Base-by-base conservation (phyloP, 2,797 vertebrate species). In the Acrossocheilus fasciatus region DNA sequence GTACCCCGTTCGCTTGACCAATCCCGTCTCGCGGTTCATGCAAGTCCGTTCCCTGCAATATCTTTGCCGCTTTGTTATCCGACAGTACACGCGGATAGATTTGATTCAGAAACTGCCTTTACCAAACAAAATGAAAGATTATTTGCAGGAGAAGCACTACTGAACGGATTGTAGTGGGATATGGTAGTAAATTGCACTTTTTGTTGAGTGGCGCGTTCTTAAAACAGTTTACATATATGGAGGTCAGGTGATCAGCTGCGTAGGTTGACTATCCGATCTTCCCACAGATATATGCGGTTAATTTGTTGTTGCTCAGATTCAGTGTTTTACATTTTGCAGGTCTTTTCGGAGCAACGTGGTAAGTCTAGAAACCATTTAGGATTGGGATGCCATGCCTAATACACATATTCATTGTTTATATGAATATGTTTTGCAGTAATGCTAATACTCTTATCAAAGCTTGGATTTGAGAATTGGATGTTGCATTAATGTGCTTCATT, bases 71-170 rank as follows among this genome's bases (percentile, higher is more conserved):
- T 99, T 99, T 90, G 97, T 99, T 91, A 99, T 99, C 92, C 96
- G 98, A 92, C 98, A 99, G 92, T 99, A 99, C 91, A 99, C 98
- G 54, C 94, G 98, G 84, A 99, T 99, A 96, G 98, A 99, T 95
- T 94, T 99, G 88, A 99, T 99, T 93, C 98, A 98, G 93, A 99
- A 99, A 96, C 97, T 99, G 96, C 98, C 98, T 96, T 96, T 99
- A 96, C 98, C 98, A 93, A 99, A 98, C 97, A 99, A 99, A 95
- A 99, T 99, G 98, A 99, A 99, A 98, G 98, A 99, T 96, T 99
- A 99, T 93, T 95, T 99, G 95, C 98, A 99, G 96, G 98, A 99
- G 96, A 99, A 99, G 96, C 98, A 99, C 98, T 99, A 99, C 98
- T 99, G 97, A 99, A 93, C 90, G 93, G 92, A 92, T 93, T 84